Percentiles rank a stretch among this genome's conserved stretches.
Evolutionary conservation across 2,113 vertebrate genomes (phyloP).

Genomic region (Pterocles orientalis): DNA sequence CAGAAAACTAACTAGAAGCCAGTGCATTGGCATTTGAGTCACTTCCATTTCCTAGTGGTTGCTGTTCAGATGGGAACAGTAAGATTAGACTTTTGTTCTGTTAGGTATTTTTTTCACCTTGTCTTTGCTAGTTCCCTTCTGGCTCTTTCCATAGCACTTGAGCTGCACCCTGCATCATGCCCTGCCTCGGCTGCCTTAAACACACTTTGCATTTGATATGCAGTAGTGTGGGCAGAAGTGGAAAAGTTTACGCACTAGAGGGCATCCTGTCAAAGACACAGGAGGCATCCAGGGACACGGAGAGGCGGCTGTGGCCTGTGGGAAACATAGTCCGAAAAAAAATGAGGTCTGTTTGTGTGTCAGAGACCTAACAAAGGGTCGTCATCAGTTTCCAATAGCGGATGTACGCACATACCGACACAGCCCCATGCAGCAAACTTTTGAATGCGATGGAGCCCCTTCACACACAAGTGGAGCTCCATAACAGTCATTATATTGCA

Average conservation of each 20-base stretch:
- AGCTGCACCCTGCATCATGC: not conserved
- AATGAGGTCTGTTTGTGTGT: fast-evolving
- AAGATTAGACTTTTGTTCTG: not conserved
- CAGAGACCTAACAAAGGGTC: fast-evolving
- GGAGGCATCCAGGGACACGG: not conserved
- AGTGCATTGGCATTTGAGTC: not conserved
- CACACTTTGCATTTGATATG: fast-evolving
- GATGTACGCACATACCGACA: fast-evolving
- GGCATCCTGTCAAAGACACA: not conserved
- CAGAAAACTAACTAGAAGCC: not conserved
- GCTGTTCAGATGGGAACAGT: not conserved
- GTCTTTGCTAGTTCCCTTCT: not conserved
- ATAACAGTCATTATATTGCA: fast-evolving
- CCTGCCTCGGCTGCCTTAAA: not conserved
- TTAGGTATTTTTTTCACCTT: not conserved
- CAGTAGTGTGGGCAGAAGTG: not conserved
- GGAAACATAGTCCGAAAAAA: not conserved
- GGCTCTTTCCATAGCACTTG: not conserved
- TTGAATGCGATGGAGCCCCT: not conserved
- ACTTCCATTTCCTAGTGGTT: not conserved
- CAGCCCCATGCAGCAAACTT: fast-evolving
- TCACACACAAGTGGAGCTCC: fast-evolving
- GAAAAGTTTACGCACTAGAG: slow-evolving; percentile 1
- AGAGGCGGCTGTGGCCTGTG: not conserved
- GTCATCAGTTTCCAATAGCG: fast-evolving